Conservation (phyloP, 2,113 vertebrate species). For the Maccullochella peelii region DNA sequence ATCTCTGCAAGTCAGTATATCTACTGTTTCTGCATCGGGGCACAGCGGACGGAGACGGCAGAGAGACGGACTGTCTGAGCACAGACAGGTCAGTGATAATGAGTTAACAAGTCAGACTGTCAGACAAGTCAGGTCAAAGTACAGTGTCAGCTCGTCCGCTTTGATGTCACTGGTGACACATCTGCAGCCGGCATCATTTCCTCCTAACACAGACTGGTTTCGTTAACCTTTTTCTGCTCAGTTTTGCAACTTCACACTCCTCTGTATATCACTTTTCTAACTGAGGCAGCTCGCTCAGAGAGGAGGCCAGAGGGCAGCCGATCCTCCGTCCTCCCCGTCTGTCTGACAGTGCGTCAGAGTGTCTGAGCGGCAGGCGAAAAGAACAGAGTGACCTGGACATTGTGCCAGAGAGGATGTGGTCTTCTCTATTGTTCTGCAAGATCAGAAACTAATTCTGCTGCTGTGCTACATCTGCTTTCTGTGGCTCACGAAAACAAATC, state of each 20-base stretch:
- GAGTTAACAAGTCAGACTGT: not conserved
- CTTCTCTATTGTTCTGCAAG: conserved; percentile 44
- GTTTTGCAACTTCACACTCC: conserved; percentile 7
- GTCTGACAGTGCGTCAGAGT: conserved; percentile 33
- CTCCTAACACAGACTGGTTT: conserved; percentile 19
- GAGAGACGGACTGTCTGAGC: not conserved
- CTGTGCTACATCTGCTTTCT: conserved; percentile 31
- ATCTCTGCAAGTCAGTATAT: not conserved
- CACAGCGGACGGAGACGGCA: not conserved
- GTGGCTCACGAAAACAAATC: not conserved
- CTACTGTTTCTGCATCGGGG: not conserved
- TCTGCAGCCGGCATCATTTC: conserved; percentile 54
- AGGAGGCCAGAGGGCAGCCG: conserved; percentile 39
- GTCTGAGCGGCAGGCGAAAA: conserved; percentile 26
- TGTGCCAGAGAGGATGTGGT: conserved; percentile 61
- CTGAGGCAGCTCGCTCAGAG: conserved; percentile 4
- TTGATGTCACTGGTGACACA: conserved; percentile 52
- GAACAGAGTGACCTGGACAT: conserved; percentile 52
- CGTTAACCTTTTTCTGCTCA: not conserved
- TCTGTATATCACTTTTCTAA: not conserved
- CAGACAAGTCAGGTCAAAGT: conserved; percentile 11
- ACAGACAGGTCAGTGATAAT: conserved; percentile 1
- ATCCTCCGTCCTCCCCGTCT: not conserved
- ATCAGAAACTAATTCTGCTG: conserved; percentile 27
- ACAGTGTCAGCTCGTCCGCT: conserved; percentile 20